phyloP scores from a whole-genome alignment of 2,888 invertebrate genomes.

The Myopa tessellatipennis region DNA sequence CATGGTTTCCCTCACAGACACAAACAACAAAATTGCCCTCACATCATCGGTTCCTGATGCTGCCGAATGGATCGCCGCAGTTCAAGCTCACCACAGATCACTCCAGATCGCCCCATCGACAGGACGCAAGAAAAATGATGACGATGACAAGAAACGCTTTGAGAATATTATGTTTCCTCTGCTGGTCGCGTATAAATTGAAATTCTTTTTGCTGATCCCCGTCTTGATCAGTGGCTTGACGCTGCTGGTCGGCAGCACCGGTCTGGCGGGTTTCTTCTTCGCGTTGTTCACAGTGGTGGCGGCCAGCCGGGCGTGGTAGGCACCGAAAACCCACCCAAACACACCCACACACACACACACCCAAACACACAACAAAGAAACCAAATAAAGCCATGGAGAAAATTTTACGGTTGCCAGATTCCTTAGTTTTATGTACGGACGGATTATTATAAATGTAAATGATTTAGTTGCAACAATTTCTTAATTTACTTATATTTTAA shows the following conservation, averaged over 20 bases:
- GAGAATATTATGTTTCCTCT: slow-evolving; percentile 78
- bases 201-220: slow-evolving; percentile 82
- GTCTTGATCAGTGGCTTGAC: slow-evolving; percentile 78
- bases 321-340: background rate
- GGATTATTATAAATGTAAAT: too few species aligned
- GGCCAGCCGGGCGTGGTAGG: slow-evolving; percentile 58
- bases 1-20: background rate
- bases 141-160: slow-evolving; percentile 52
- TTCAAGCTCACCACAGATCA: slow-evolving; percentile 51
- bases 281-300: slow-evolving; percentile 81
- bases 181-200: slow-evolving; percentile 84
- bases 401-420: too few species aligned
- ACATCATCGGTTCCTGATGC: background rate
- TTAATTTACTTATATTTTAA: too few species aligned
- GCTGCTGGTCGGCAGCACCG: slow-evolving; percentile 81
- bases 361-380: too few species aligned
- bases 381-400: too few species aligned
- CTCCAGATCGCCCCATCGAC: slow-evolving; percentile 19
- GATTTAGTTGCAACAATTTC: too few species aligned
- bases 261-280: slow-evolving; percentile 88
- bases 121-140: slow-evolving; percentile 34
- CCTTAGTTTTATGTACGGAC: too few species aligned
- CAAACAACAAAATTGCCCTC: background rate
- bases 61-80: slow-evolving; percentile 46
- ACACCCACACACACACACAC: too few species aligned